Base-by-base conservation (phyloP, 2,113 vertebrate genomes). In the Carassius auratus region DNA sequence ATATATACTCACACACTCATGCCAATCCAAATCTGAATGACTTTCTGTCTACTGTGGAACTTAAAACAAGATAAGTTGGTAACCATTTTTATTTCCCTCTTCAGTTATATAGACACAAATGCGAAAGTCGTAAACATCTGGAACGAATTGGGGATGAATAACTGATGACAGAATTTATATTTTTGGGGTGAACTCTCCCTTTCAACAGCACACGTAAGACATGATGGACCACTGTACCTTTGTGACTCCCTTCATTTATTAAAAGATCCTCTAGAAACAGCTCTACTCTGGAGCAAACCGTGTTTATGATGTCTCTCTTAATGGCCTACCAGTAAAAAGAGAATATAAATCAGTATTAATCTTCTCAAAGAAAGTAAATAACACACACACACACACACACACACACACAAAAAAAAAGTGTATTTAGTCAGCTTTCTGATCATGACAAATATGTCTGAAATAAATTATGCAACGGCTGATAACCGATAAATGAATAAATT, bases 291-390 rank as follows among this genome's bases (percentile, higher is more conserved):
- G 95, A 95, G 88, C 93, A 93, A 90, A 99, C 89, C 0, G 97
- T 98, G 86, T 96, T 97, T 89, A 99, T 89, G 45, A 97, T 92
- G 76, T 99, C 98, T 91, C 96, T 96, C 89, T 98, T 99, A 86
- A 99, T 89, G 89, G 96, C 94, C 97, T 99, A 90, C 42, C 14
- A 19, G 45, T 62, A n/a, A 13, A 64, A 59, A 76, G 6, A 73
- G 17, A 17, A 17, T 87, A 33, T 64, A 5, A 71, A 52, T 45
- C 1, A 85, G 50, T 33, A 38, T 2, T 33, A 1, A 12, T 48
- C 45, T 48, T 48, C 10, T 48, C 9, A 73, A 78, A 17, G 8
- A 62, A 17, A 10, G 30, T 7, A 21, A 81, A 42, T 7, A n/a
- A 64, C 5, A 80, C 21, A 14, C 42, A 55, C 42, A 83, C 36